These are phyloP conservation scores for Malurus leucopterus DNA, from an alignment of 2,797 vertebrate genomes.

Conservation along the genomic window DNA sequence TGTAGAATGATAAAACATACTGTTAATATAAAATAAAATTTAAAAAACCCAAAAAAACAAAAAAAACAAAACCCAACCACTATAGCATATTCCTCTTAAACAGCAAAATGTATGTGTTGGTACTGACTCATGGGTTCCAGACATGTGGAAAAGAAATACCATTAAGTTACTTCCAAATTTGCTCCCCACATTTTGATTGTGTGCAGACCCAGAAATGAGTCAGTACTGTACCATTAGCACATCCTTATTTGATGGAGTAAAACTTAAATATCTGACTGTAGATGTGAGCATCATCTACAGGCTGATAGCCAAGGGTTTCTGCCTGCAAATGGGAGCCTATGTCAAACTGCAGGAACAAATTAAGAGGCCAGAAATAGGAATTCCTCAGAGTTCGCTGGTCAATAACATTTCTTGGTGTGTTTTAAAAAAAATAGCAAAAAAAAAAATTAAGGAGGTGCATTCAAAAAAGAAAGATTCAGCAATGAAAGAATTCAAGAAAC, in stretches of 20 bases:
- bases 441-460: background rate
- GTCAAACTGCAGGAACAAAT: background rate
- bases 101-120: constrained; percentile 13
- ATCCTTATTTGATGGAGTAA: constrained; percentile 4
- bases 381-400: background rate
- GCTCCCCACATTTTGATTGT: constrained; percentile 10
- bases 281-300: background rate
- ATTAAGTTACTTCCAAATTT: constrained; percentile 25
- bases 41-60: too few relatives aligned
- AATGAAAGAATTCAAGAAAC: background rate
- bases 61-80: too few relatives aligned
- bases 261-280: background rate
- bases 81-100: background rate
- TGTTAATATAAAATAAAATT: background rate
- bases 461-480: background rate
- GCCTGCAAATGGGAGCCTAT: background rate
- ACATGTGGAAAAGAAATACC: constrained; percentile 25
- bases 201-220: constrained; percentile 7
- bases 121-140: constrained; percentile 44
- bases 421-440: background rate
- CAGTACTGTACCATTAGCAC: background rate
- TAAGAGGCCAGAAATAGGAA: background rate
- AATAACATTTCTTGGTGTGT: background rate
- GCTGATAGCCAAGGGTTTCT: background rate
- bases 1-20: background rate